phyloP scores from a whole-genome alignment of 2,888 invertebrate species.

The Agriopis leucophaearia region DNA sequence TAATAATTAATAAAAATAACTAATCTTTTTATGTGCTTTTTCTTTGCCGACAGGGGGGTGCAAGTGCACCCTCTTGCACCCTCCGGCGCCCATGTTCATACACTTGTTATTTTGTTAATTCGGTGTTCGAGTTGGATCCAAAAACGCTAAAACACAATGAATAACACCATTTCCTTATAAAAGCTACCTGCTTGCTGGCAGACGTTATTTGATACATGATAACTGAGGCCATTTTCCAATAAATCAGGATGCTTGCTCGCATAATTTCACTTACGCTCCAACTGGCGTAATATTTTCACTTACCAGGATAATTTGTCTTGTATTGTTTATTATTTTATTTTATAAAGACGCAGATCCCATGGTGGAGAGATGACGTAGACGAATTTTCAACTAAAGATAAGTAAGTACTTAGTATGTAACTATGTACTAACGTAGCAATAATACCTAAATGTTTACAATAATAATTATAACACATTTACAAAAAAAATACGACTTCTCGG shows the following conservation, averaged over 20 bases:
- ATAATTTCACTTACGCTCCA: conserved; percentile 78
- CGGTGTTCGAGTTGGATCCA: too few relatives aligned
- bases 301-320: conserved; percentile 63
- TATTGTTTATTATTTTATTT: conserved; percentile 61
- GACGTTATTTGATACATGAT: conserved; percentile 78
- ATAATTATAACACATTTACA: too few relatives aligned
- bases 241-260: conserved; percentile 74
- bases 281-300: conserved; percentile 77
- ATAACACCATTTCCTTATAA: conserved; percentile 31
- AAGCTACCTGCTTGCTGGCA: conserved; percentile 61
- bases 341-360: conserved; percentile 63
- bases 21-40: too few relatives aligned
- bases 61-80: too few relatives aligned
- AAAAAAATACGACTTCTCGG: too few relatives aligned
- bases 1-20: too few relatives aligned
- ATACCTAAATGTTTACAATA: too few relatives aligned
- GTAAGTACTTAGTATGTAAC: not conserved
- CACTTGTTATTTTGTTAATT: too few relatives aligned
- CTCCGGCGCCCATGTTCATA: too few relatives aligned
- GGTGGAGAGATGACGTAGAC: conserved; percentile 50
- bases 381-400: conserved; percentile 18
- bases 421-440: too few relatives aligned
- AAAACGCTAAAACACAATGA: too few relatives aligned
- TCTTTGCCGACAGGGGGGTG: too few relatives aligned
- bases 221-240: conserved; percentile 77